phyloP scores from a whole-genome alignment of 2,113 vertebrate species.

The Leucoraja erinaceus region DNA sequence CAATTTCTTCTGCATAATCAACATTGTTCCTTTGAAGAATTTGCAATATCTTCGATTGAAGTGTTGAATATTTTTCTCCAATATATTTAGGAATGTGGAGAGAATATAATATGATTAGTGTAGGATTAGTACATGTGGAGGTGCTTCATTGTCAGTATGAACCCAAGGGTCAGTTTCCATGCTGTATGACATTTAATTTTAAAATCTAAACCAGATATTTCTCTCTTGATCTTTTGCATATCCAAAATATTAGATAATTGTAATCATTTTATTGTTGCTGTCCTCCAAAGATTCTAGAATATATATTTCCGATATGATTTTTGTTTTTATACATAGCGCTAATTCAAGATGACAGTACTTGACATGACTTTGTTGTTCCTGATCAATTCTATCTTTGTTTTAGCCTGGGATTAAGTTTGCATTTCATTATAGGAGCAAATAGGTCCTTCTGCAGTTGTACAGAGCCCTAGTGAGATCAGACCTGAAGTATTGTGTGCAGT shows the following conservation, averaged over 20 bases:
- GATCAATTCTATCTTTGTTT: background rate
- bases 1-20: background rate
- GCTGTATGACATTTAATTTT: background rate
- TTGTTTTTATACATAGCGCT: too few relatives aligned
- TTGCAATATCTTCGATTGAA: background rate
- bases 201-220: background rate
- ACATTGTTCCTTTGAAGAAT: background rate
- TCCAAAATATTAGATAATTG: background rate
- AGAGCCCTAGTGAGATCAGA: too few relatives aligned
- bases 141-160: too few relatives aligned
- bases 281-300: background rate
- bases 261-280: background rate
- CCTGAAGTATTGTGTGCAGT: too few relatives aligned
- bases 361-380: too few relatives aligned
- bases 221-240: background rate
- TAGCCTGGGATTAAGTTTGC: background rate
- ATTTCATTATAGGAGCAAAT: too few relatives aligned
- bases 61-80: background rate
- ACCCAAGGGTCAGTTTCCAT: too few relatives aligned
- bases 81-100: too few relatives aligned
- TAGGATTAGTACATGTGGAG: too few relatives aligned
- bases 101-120: too few relatives aligned
- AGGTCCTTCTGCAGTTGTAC: too few relatives aligned
- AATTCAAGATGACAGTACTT: too few relatives aligned
- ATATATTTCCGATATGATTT: background rate